Evolutionary conservation across 2,888 invertebrate genomes (phyloP).

Genomic region (Tenthredo mesomela): DNA sequence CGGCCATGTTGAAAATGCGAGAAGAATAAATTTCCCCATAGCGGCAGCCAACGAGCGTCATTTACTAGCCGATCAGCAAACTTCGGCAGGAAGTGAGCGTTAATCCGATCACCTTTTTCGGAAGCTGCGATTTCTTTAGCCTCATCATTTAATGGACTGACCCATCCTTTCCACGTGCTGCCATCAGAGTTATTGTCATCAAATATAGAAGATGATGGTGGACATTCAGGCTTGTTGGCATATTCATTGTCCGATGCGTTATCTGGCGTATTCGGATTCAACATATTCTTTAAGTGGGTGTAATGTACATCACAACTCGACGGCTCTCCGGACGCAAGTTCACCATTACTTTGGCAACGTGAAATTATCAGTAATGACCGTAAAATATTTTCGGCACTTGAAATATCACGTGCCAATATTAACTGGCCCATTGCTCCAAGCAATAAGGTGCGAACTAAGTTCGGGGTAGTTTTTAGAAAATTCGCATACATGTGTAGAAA

Average conservation of each 20-base stretch:
- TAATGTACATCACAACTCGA: background rate
- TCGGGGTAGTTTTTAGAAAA: conserved; percentile 19
- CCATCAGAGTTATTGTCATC: background rate
- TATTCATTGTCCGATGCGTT: no score
- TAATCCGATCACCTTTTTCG: conserved; percentile 3
- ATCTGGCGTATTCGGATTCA: no score
- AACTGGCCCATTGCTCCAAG: background rate
- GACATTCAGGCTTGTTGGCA: no score
- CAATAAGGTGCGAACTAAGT: background rate
- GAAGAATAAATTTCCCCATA: conserved; percentile 53
- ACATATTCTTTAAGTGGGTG: no score
- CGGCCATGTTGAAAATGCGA: conserved; percentile 55
- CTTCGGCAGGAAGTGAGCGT: conserved; percentile 47
- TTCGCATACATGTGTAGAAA: conserved; percentile 54
- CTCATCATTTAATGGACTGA: background rate
- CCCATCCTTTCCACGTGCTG: background rate
- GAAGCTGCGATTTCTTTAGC: background rate
- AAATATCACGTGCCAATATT: background rate
- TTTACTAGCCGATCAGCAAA: conserved; percentile 34
- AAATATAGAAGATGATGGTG: no score
- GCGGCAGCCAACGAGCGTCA: conserved; percentile 50
- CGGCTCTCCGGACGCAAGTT: background rate
- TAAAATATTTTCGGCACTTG: background rate
- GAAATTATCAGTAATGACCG: background rate
- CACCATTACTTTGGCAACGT: background rate